phyloP scores from a whole-genome alignment of 2,888 invertebrate genomes.

The Pegoplata infirma region DNA sequence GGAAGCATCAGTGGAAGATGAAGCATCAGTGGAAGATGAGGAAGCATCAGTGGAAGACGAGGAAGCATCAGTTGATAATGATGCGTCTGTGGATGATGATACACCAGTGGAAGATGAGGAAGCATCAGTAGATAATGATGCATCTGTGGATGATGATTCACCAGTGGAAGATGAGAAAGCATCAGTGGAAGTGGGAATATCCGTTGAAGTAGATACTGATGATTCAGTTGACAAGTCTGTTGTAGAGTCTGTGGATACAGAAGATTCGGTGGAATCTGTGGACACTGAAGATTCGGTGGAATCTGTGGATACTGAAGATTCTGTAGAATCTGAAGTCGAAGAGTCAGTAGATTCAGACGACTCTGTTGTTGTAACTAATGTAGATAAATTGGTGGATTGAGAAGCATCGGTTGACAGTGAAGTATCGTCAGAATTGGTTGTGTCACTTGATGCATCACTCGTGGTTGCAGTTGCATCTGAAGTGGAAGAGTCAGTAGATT shows the following conservation, averaged over 20 bases:
- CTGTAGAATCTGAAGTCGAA: conserved; percentile 21
- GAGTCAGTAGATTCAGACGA: conserved; percentile 5
- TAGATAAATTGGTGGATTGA: conserved; percentile 47
- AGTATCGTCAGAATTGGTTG: not conserved
- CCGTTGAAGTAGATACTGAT: conserved; percentile 53
- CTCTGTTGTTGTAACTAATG: conserved; percentile 23
- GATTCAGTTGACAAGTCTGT: no score
- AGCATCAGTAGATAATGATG: conserved; percentile 7
- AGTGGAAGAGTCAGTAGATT: conserved; percentile 8
- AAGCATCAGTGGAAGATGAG: conserved; percentile 56
- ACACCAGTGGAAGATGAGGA: conserved; percentile 27
- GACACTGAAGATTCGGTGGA: not conserved
- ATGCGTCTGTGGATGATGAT: conserved; percentile 7
- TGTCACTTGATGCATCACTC: conserved; percentile 18
- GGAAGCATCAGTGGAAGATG: conserved; percentile 52
- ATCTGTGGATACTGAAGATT: conserved; percentile 7
- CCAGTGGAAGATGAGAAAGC: conserved; percentile 28
- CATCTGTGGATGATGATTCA: conserved; percentile 12
- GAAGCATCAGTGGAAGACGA: conserved; percentile 57
- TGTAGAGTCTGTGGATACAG: conserved; percentile 23
- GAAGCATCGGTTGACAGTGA: conserved; percentile 14
- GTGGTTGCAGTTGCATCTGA: conserved; percentile 50
- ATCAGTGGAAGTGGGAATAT: conserved; percentile 28
- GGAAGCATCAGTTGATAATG: conserved; percentile 11
- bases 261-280: conserved; percentile 31